Evolutionary conservation across 2,888 invertebrate species (phyloP).

Genomic region (Hyalella azteca): DNA sequence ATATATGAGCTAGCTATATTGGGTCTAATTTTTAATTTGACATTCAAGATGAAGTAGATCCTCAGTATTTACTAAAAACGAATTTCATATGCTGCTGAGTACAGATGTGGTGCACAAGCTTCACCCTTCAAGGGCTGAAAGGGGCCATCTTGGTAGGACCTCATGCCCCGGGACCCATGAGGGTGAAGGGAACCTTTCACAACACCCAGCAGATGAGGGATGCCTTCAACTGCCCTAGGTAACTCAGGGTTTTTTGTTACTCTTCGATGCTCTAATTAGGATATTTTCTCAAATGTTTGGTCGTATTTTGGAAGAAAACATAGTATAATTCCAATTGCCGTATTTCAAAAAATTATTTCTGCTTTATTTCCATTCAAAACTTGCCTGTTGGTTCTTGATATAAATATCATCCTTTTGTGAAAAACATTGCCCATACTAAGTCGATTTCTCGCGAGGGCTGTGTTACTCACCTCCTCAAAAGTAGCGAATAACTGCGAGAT

Average conservation of each 20-base stretch:
- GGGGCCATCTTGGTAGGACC: slow-evolving; percentile 17
- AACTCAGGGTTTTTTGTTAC: too few relatives aligned
- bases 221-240: slow-evolving; percentile 24
- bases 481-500: too few relatives aligned
- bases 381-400: not conserved
- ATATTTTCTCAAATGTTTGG: not conserved
- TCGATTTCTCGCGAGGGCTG: too few relatives aligned
- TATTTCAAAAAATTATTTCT: not conserved
- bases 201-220: not conserved
- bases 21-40: too few relatives aligned
- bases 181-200: slow-evolving; percentile 20
- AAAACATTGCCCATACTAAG: too few relatives aligned
- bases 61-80: too few relatives aligned
- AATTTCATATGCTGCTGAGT: not conserved
- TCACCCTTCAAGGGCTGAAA: slow-evolving; percentile 17
- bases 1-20: too few relatives aligned
- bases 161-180: slow-evolving; percentile 15
- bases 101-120: slow-evolving; percentile 31
- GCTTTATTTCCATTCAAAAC: not conserved
- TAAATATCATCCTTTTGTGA: too few relatives aligned
- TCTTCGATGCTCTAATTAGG: too few relatives aligned
- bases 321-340: not conserved
- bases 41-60: too few relatives aligned
- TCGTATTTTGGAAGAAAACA: not conserved
- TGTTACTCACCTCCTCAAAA: too few relatives aligned